Conservation (phyloP, 2,113 vertebrate species). For the Daphoenositta chrysoptera region DNA sequence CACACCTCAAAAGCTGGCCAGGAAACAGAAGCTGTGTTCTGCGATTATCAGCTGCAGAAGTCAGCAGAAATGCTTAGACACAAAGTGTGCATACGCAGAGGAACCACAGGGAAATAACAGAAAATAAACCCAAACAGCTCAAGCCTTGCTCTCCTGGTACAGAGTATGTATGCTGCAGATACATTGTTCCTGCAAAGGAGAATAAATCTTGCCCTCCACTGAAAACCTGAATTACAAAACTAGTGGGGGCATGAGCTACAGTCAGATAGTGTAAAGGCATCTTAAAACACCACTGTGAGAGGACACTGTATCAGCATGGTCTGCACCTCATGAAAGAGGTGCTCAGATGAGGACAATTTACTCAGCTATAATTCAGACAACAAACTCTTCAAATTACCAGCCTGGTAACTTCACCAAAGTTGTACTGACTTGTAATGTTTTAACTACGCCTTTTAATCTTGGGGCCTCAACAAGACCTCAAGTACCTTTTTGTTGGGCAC, state of each 20-base stretch:
- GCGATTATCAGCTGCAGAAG: background rate
- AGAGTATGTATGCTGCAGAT: background rate
- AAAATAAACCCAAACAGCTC: background rate
- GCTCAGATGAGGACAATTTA: background rate
- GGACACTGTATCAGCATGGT: background rate
- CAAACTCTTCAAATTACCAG: background rate
- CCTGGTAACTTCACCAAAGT: background rate
- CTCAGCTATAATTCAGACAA: background rate
- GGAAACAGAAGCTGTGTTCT: background rate
- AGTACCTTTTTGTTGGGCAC: background rate
- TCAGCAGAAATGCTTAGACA: background rate
- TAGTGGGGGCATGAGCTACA: background rate
- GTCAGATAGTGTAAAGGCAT: background rate
- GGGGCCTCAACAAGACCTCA: background rate
- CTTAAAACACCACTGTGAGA: background rate
- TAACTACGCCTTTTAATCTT: background rate
- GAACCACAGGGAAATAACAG: background rate
- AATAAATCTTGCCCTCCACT: background rate
- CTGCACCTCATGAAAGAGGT: background rate
- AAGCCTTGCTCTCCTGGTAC: background rate
- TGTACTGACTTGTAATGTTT: background rate
- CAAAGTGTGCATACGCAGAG: accelerated
- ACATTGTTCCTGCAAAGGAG: background rate
- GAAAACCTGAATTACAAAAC: background rate
- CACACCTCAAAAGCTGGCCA: background rate